Base-by-base conservation (phyloP, 2,888 invertebrate genomes). In the Phengaris arion region DNA sequence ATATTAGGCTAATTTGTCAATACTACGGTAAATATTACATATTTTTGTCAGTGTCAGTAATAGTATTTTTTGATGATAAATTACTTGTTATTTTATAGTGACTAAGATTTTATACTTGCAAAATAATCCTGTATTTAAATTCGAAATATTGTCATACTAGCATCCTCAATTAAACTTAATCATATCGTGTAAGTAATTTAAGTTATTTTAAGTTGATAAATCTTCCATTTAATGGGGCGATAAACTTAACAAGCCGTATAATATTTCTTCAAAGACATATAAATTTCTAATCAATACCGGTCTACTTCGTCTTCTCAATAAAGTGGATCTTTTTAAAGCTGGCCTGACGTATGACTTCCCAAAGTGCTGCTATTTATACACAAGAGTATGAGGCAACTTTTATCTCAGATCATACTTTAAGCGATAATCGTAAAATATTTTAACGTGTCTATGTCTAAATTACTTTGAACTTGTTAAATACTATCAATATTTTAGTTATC, bases 281-380 rank as follows among this genome's bases (percentile, higher is more conserved):
- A 10, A 52, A 54, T 70, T 72, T 52, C 13, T 54, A 52, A 22
- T 35, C 7, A 9, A 52, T 52, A 54, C 54, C 35, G 22, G 52
- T 72, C 52, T 51, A 15, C 35, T 35, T 35, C 54, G 52, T 52
- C 7, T 35, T 12, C 52, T 22, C 35, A 52, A 51, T 48, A 7
- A 72, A 72, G 35, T 51, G 51, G 13, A 54, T 35, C 51, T 48
- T 72, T 54, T 72, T 72, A 54, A 72, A 72, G 72, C 35, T 70
- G 72, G 54, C 35, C 72, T 54, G 72, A 72, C 54, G 72, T 54
- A 72, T 72, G 15, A 22, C 54, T 72, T 72, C 72, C 72, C 54
- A 72, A 54, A 72, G 72, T 72, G 72, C 72, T 22, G 51, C 72
- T 72, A 72, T 72, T 72, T 72, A 54, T 72, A 72, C 72, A n/a